Evolutionary conservation across 2,113 vertebrate genomes (phyloP), one percentile per base, ranked within the genome.

Genomic region (Trinectes maculatus): DNA sequence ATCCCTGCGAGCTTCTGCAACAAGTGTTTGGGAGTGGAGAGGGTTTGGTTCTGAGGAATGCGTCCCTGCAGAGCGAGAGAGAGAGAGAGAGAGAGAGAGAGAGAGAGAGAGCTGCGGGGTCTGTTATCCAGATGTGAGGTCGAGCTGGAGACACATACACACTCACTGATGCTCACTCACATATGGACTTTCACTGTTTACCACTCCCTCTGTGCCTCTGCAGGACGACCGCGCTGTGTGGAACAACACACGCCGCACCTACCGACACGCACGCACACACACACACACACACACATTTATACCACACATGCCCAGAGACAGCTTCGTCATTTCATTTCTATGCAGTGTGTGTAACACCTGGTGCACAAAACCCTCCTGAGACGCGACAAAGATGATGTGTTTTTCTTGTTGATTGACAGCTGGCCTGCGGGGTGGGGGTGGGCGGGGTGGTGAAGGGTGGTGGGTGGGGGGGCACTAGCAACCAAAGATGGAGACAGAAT

Each of bases 61-160:
- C 25, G 8, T 82, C 79, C 74, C 80, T 29, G 5, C 57, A 63
- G 79, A 83, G 56, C 37, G 22, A 40, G 39, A 64, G 42, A 24
- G 15, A 83, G 56, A 42, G 22, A 40, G 39, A 64, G 42, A 24
- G 15, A 83, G 56, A 42, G 22, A 40, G 39, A 64, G 42, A 24
- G 15, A 83, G 56, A 42, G 22, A 40, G 39, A 64, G 42, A 24
- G 15, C 21, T 48, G 54, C 24, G 1, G 0, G 70, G 92, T 94
- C 93, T 96, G 95, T 81, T 89, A 67, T 91, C 94, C 95, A 97
- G 94, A 96, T 97, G 95, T 87, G 77, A 62, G 59, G 55, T 12
- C 68, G 57, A 34, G 56, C 46, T 21, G 44, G 29, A 63, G 47
- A 22, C 28, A 21, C 34, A 39, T 31, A 48, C 43, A 49, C 44